These are phyloP conservation scores for Lamprologus sp. DNA, from an alignment of 2,113 vertebrate species.

Conservation along the genomic window DNA sequence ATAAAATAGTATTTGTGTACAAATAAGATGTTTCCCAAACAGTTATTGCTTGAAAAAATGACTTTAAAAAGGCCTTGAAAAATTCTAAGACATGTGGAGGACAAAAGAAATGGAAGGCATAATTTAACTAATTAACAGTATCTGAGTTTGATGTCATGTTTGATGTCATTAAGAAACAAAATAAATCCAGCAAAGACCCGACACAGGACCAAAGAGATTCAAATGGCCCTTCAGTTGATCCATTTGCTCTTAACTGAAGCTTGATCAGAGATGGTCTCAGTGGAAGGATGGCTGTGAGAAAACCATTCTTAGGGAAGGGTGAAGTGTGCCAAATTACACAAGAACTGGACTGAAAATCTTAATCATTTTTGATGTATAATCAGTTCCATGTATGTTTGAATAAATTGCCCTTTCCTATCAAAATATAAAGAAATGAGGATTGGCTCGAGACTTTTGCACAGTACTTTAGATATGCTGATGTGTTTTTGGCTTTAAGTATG, in stretches of 20 bases:
- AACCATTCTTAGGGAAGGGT: neutral
- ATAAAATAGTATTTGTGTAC: neutral
- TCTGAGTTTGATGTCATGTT: neutral
- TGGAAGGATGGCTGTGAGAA: neutral
- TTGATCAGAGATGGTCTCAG: neutral
- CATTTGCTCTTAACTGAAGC: neutral
- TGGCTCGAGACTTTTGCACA: neutral
- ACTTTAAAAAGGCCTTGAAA: neutral
- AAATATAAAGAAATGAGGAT: neutral
- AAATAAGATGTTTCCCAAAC: neutral
- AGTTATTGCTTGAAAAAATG: neutral
- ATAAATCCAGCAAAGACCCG: neutral
- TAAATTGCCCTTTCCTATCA: neutral
- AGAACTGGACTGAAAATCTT: neutral
- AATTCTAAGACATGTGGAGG: neutral
- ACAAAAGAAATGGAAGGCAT: neutral
- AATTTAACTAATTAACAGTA: neutral
- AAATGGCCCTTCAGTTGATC: neutral
- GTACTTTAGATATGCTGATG: neutral
- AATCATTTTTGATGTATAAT: neutral
- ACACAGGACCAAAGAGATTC: neutral
- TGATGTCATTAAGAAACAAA: neutral
- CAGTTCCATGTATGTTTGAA: neutral
- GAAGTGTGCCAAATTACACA: neutral
- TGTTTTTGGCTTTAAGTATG: constrained; percentile 36